Evolutionary conservation across 2,797 vertebrate species (phyloP).

Genomic region (Gallinago solitaria): DNA sequence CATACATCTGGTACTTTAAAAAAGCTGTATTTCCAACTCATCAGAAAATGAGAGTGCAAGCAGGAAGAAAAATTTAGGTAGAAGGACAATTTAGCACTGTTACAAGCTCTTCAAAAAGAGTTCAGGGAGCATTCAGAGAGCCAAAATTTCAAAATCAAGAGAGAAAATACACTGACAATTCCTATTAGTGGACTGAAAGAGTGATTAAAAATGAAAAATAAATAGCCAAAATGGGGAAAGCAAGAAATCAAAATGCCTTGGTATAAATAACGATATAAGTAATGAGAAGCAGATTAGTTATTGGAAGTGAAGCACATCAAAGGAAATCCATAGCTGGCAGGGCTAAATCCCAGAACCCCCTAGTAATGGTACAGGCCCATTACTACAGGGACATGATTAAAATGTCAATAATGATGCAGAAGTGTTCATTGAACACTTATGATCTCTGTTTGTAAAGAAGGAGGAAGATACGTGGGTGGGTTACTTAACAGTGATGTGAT

Average conservation of each 20-base stretch:
- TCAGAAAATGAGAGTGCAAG: background rate
- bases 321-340: conserved; percentile 26
- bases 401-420: conserved; percentile 6
- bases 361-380: background rate
- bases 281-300: background rate
- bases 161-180: background rate
- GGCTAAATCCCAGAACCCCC: background rate
- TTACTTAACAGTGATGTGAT: background rate
- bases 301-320: background rate
- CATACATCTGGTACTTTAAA: background rate
- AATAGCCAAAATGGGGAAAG: background rate
- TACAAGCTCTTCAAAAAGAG: background rate
- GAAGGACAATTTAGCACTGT: background rate
- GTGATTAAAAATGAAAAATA: background rate
- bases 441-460: background rate
- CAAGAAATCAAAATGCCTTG: background rate
- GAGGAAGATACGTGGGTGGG: background rate
- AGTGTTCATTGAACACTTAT: conserved; percentile 24
- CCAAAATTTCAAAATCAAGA: background rate
- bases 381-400: background rate
- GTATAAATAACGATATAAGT: background rate
- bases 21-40: background rate
- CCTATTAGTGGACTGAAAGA: background rate
- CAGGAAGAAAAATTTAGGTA: background rate
- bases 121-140: background rate